Evolutionary conservation across 2,888 invertebrate species (phyloP), one percentile per base, ranked within the genome.

Genomic region (Drosophila mercatorum): DNA sequence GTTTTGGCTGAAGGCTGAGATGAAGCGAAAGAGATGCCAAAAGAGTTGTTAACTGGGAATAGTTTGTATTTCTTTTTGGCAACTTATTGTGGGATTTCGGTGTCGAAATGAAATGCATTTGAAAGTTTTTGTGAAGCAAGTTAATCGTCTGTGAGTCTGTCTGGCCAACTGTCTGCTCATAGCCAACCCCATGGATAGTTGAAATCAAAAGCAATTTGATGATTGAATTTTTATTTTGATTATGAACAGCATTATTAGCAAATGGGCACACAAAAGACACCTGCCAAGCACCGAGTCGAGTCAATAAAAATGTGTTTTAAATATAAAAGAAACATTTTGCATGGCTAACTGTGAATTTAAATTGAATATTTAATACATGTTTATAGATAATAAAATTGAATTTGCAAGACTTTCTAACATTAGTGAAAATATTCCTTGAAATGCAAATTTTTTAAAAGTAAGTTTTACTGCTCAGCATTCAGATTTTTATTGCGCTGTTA

Each of bases 51-150:
- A 43, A 14, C 60, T 61, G 65, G 26, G 65, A 72, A 72, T 73
- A 78, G 71, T 68, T 77, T 49, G 4, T 28, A 28, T 28, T 28
- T 47, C 6, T 28, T 47, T 78, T 74, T 73, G 73, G 71, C 63
- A 76, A 79, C 68, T 73, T 68, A 71, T 68, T 75, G 78, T 71
- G 83, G 72, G 75, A 80, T 67, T 78, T 80, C 59, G 67, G 69
- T 65, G 60, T 70, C 76, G 63, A 80, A 80, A 73, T 60, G 67
- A 73, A 78, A 64, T 84, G 88, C 83, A 80, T 80, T 85, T 84
- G 80, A 88, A 88, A 88, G 81, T 88, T 83, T 85, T 77, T 72
- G 72, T 70, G 69, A 70, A 84, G 83, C 83, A 85, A 88, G 85
- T 85, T 84, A 88, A 88, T 87, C 85, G 78, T 52, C 73, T 69